Evolutionary conservation across 2,888 invertebrate genomes (phyloP).

Genomic region (Eupeodes latifasciatus): DNA sequence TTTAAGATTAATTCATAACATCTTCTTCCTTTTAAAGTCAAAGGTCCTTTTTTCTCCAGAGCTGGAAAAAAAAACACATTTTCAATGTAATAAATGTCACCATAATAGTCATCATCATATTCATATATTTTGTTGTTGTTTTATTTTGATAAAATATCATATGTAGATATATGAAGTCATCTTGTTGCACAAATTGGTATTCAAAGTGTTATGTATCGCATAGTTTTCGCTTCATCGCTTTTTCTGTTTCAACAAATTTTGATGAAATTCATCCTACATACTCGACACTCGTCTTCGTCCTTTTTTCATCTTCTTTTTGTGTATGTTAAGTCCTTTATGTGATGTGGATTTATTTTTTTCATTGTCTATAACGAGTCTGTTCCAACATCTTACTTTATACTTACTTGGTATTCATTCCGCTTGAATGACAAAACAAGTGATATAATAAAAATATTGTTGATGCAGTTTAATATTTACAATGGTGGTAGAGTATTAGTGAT

Average conservation of each 20-base stretch:
- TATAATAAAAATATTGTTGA: conserved; percentile 62
- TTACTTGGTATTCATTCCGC: conserved; percentile 69
- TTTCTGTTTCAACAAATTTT: conserved; percentile 52
- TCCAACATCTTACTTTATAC: conserved; percentile 49
- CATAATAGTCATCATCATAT: conserved; percentile 30
- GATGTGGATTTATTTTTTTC: neutral
- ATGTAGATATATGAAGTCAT: conserved; percentile 24
- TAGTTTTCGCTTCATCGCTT: conserved; percentile 71
- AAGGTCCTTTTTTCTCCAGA: neutral
- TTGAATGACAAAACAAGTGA: conserved; percentile 57
- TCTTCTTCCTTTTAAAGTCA: conserved; percentile 12
- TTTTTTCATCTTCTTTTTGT: no score
- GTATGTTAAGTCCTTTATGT: neutral
- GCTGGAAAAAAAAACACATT: conserved; percentile 23
- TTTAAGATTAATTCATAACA: neutral
- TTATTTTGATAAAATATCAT: neutral
- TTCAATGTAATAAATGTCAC: conserved; percentile 41
- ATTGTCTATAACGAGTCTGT: conserved; percentile 25
- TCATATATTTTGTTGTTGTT: neutral
- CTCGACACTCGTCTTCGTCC: no score
- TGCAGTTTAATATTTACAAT: conserved; percentile 48
- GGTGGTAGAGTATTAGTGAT: conserved; percentile 4
- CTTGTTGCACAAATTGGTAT: conserved; percentile 75
- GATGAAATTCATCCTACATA: conserved; percentile 54
- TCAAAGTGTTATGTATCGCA: conserved; percentile 67